These are phyloP conservation scores for Escarpia spicata DNA, from an alignment of 2,888 invertebrate species.

Conservation along the genomic window DNA sequence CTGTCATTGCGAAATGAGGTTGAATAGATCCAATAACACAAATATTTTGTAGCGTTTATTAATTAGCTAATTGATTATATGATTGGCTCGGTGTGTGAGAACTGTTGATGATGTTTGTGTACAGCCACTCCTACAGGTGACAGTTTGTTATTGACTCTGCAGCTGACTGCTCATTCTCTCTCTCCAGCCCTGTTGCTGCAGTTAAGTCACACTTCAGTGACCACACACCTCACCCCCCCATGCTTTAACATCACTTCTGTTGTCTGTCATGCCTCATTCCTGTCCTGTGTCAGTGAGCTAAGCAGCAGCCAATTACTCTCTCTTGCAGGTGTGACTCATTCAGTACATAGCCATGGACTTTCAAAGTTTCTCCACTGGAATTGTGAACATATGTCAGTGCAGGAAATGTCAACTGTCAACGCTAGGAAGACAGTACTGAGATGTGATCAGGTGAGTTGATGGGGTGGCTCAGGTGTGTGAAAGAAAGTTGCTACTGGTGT, in stretches of 20 bases:
- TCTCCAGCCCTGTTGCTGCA: not conserved
- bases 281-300: not conserved
- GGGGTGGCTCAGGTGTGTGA: not conserved
- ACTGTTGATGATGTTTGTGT: not conserved
- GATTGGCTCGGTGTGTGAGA: not conserved
- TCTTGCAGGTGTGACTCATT: not conserved
- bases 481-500: not conserved
- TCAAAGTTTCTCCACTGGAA: no score
- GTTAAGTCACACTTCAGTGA: not conserved
- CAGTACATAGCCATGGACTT: not conserved
- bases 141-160: not conserved
- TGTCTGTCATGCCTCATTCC: not conserved
- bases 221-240: conserved; percentile 3
- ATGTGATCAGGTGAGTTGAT: not conserved
- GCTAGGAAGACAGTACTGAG: not conserved
- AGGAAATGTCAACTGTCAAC: not conserved
- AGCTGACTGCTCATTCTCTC: not conserved
- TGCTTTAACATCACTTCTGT: not conserved
- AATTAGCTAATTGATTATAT: not conserved
- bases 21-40: not conserved
- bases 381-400: not conserved
- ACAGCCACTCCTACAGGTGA: not conserved
- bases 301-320: not conserved
- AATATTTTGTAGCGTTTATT: not conserved
- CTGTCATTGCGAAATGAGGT: no score